These are phyloP conservation scores for Lepidocyrtoides sp. DNA, from an alignment of 2,888 invertebrate genomes.

Conservation along the genomic window DNA sequence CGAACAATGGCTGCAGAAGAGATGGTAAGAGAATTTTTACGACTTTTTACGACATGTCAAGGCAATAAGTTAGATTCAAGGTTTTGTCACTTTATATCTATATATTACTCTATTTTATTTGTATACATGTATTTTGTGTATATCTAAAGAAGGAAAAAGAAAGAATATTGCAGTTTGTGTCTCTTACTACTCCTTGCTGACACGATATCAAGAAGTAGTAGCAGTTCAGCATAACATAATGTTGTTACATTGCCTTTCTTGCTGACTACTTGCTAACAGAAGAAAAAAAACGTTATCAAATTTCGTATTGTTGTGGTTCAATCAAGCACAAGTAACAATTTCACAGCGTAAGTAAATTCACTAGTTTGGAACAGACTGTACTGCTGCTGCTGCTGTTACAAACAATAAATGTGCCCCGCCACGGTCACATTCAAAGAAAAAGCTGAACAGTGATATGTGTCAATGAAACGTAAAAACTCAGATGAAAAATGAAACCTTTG, in stretches of 20 bases:
- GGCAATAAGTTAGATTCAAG: constrained; percentile 78
- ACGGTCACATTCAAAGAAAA: neutral
- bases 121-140: neutral
- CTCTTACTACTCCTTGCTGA: constrained; percentile 7
- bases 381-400: neutral
- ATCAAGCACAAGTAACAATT: constrained; percentile 68
- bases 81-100: constrained; percentile 66
- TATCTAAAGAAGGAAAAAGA: constrained; percentile 12
- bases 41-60: constrained; percentile 70
- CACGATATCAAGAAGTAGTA: constrained; percentile 11
- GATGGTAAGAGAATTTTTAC: constrained; percentile 71
- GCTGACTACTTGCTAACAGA: neutral
- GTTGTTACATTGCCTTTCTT: neutral
- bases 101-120: neutral
- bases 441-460: neutral
- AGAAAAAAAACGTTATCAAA: constrained; percentile 55
- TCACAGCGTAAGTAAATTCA: neutral
- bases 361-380: neutral
- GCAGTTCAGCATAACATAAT: neutral
- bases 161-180: constrained; percentile 39
- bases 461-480: neutral
- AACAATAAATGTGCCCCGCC: neutral
- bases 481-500: neutral
- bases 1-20: constrained; percentile 67
- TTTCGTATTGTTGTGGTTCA: constrained; percentile 73